Conservation (phyloP, 2,113 vertebrate genomes). For the Smithornis capensis region DNA sequence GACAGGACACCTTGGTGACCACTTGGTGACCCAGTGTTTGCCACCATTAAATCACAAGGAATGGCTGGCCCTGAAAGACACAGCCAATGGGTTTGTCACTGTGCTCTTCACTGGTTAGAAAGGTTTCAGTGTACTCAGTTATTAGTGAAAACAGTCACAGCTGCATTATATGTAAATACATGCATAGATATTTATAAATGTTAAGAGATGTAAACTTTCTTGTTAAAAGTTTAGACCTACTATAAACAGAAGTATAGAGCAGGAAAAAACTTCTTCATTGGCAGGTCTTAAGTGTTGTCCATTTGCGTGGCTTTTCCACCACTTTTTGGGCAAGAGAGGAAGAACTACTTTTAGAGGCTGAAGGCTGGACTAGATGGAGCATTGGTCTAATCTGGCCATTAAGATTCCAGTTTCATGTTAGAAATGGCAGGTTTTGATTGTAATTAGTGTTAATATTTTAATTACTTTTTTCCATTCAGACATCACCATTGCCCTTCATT, state of each 20-base stretch:
- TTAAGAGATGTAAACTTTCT: background rate
- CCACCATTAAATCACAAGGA: background rate
- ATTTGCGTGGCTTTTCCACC: background rate
- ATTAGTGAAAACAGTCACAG: background rate
- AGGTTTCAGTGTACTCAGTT: background rate
- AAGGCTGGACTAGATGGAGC: background rate
- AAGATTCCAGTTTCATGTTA: background rate
- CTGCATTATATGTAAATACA: background rate
- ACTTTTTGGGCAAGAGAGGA: background rate
- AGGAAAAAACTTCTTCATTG: background rate
- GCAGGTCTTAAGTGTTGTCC: background rate
- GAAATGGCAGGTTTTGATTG: background rate
- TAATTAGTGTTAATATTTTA: background rate
- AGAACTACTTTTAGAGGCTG: background rate
- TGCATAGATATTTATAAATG: background rate
- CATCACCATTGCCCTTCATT: background rate
- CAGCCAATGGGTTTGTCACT: background rate
- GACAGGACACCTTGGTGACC: too few species aligned
- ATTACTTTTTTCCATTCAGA: background rate
- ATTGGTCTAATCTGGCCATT: background rate
- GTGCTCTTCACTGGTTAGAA: background rate
- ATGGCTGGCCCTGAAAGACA: background rate
- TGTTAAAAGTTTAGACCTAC: background rate
- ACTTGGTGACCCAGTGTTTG: background rate
- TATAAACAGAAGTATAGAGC: background rate